Percentiles rank a stretch among this genome's conserved stretches.
These are phyloP conservation scores for Drosophila planitibia DNA, from an alignment of 2,888 invertebrate species.

Conservation along the genomic window DNA sequence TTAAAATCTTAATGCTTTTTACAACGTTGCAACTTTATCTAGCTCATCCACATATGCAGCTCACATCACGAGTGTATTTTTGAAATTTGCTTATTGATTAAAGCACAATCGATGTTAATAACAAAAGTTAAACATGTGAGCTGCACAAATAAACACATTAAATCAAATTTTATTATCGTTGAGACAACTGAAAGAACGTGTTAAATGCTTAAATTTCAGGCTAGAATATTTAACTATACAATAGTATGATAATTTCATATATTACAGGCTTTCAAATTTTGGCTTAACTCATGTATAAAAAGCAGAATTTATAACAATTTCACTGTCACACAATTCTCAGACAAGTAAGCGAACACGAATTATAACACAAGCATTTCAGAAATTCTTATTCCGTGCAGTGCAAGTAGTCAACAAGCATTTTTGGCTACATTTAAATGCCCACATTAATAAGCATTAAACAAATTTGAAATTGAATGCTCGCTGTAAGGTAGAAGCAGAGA, in stretches of 20 bases:
- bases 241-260: neutral
- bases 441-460: slow-evolving; percentile 41
- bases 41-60: slow-evolving; percentile 3
- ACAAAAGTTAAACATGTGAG: slow-evolving; percentile 3
- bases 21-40: slow-evolving; percentile 1
- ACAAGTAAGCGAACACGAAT: neutral
- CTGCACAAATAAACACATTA: neutral
- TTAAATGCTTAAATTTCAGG: neutral
- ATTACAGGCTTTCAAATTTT: neutral
- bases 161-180: neutral
- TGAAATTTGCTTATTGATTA: slow-evolving; percentile 11
- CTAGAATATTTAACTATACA: neutral
- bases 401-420: slow-evolving; percentile 35
- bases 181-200: neutral
- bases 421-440: slow-evolving; percentile 58
- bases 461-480: slow-evolving; percentile 10
- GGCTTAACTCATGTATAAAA: neutral
- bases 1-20: slow-evolving; percentile 55
- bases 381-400: slow-evolving; percentile 35
- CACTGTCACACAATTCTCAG: neutral
- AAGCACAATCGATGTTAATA: slow-evolving; percentile 10
- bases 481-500: slow-evolving; percentile 4
- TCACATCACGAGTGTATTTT: slow-evolving; percentile 12
- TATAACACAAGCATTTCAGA: neutral
- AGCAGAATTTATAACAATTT: neutral